phyloP scores from a whole-genome alignment of 2,888 invertebrate genomes.

The Sisyra terminalis region DNA sequence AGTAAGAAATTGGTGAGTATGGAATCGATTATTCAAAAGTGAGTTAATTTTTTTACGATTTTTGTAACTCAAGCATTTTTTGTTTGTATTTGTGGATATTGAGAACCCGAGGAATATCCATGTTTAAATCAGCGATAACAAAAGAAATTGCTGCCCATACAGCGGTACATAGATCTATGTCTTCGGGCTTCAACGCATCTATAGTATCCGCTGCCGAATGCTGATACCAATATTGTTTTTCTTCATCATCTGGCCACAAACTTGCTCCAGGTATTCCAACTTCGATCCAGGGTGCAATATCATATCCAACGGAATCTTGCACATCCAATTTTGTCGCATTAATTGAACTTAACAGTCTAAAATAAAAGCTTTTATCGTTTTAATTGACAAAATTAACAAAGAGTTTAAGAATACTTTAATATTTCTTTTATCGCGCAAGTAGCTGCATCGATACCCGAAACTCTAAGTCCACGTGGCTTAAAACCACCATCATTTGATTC shows the following conservation, averaged over 20 bases:
- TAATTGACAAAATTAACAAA: no score
- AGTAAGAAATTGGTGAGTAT: no score
- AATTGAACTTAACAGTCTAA: no score
- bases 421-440: constrained; percentile 52
- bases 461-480: constrained; percentile 50
- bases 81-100: background rate
- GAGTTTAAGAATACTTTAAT: constrained; percentile 28
- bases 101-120: constrained; percentile 39
- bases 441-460: constrained; percentile 41
- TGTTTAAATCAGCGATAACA: constrained; percentile 56
- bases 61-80: no score
- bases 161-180: constrained; percentile 56
- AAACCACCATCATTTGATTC: constrained; percentile 76
- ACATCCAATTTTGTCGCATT: no score
- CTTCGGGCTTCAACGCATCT: constrained; percentile 50
- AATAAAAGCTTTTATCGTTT: no score
- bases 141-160: constrained; percentile 65
- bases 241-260: constrained; percentile 46
- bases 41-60: no score
- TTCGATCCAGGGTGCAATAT: constrained; percentile 42
- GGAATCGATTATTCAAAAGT: no score
- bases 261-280: constrained; percentile 55
- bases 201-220: constrained; percentile 67
- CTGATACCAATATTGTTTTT: constrained; percentile 56
- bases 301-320: constrained; percentile 40